A percentile compares a stretch with the other conserved stretches of the same genome.
Evolutionary conservation across 2,797 vertebrate species (phyloP).

Genomic region (Ctenopoma kingsleyae): DNA sequence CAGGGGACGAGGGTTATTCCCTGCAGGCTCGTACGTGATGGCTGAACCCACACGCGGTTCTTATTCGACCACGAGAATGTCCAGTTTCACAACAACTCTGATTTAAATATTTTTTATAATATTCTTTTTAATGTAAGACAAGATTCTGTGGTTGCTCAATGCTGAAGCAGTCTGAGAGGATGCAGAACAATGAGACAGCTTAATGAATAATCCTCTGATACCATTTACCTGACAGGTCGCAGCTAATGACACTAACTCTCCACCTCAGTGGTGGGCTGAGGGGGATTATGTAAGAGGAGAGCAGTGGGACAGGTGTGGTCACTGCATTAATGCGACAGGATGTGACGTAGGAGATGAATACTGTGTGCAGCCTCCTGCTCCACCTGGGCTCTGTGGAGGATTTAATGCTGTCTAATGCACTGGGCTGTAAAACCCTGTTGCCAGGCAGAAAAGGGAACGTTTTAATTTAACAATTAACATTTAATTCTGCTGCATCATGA

Average conservation of each 20-base stretch:
- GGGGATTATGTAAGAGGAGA: conserved; percentile 38
- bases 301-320: conserved; percentile 40
- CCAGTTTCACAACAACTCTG: not conserved
- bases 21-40: conserved; percentile 17
- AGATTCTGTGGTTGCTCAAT: not conserved
- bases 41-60: not conserved
- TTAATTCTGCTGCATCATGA: not conserved
- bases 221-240: conserved; percentile 46
- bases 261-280: conserved; percentile 3
- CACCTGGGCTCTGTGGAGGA: not conserved
- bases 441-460: conserved; percentile 1
- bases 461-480: too few species aligned
- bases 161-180: not conserved
- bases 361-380: conserved; percentile 24
- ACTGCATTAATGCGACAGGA: conserved; percentile 34
- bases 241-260: conserved; percentile 48
- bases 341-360: conserved; percentile 16
- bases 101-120: not conserved
- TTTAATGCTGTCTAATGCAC: conserved; percentile 14
- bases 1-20: not conserved
- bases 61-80: not conserved
- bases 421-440: not conserved
- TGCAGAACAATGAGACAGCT: not conserved
- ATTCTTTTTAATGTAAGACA: not conserved
- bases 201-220: conserved; percentile 50